Conservation (phyloP, 2,113 vertebrate species). For the Scopus umbretta region DNA sequence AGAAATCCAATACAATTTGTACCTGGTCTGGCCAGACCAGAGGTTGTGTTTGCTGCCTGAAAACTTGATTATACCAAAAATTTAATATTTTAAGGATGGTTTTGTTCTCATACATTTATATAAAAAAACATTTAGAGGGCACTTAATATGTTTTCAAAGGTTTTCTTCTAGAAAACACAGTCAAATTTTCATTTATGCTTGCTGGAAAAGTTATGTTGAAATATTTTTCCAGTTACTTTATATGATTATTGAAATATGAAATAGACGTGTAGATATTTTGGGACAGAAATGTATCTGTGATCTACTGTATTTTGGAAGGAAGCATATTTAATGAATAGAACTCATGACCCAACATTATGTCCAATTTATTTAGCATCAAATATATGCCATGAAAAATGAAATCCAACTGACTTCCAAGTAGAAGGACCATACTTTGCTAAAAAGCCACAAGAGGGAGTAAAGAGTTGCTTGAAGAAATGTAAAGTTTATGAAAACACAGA, state of each 20-base stretch:
- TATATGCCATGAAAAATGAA: neutral
- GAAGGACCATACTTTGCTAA: neutral
- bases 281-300: neutral
- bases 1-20: neutral
- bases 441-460: constrained; percentile 56
- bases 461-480: neutral
- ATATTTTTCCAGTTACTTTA: neutral
- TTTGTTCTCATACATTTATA: neutral
- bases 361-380: neutral
- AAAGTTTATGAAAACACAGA: neutral
- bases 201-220: neutral
- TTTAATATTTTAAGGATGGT: neutral
- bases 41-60: neutral
- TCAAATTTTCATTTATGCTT: neutral
- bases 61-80: neutral
- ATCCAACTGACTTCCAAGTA: neutral
- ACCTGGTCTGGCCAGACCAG: neutral
- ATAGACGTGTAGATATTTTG: neutral
- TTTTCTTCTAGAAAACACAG: neutral
- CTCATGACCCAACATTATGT: neutral
- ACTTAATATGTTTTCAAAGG: neutral
- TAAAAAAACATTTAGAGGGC: neutral
- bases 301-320: neutral
- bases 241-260: neutral
- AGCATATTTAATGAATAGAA: neutral